Evolutionary conservation across 2,113 vertebrate species (phyloP), one percentile per base, ranked within the genome.

Genomic region (Geococcyx californianus): DNA sequence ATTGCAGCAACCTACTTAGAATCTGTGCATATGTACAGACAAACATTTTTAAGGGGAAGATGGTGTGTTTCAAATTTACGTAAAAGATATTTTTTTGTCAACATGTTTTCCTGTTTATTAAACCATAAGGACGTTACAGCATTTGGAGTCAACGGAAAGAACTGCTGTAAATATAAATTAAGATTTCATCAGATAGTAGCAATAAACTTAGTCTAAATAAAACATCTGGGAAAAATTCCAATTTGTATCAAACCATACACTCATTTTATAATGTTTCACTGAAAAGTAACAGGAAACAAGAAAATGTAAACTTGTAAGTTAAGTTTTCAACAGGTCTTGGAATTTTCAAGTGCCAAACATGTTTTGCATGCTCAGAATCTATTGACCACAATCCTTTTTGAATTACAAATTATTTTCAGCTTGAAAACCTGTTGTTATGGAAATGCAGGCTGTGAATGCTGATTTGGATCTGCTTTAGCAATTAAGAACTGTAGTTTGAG

Each of bases 401-500:
- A 97, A 97, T 97, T 97, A 95, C 96, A 97, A 97, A 97, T 97
- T 94, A 88, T 97, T 95, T 97, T 96, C 93, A 84, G 81, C 69
- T 95, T 94, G 95, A 94, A 96, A 97, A 95, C 54, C 96, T 92
- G 62, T 97, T 97, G 96, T 97, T 96, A 92, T 68, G 87, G 94
- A 94, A 79, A 95, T 92, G 47, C 44, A 90, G 84, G 40, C 81
- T 83, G 62, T 93, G 97, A 97, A 97, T 97, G 84, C 93, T 97
- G 93, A 97, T 97, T 96, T 93, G 81, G 31, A 69, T 95, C 94
- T 92, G 76, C 78, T 95, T 93, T 58, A 93, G 79, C 79, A 95
- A 93, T 93, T 95, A 96, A 64, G 80, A 91, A 69, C 63, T 91
- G 86, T 84, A 88, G 84, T 91, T 93, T 83, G 94, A 94, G 58